A percentile compares a stretch with the other conserved stretches of the same genome.
phyloP scores from a whole-genome alignment of 2,797 vertebrate species.

The Margarornis squamiger region DNA sequence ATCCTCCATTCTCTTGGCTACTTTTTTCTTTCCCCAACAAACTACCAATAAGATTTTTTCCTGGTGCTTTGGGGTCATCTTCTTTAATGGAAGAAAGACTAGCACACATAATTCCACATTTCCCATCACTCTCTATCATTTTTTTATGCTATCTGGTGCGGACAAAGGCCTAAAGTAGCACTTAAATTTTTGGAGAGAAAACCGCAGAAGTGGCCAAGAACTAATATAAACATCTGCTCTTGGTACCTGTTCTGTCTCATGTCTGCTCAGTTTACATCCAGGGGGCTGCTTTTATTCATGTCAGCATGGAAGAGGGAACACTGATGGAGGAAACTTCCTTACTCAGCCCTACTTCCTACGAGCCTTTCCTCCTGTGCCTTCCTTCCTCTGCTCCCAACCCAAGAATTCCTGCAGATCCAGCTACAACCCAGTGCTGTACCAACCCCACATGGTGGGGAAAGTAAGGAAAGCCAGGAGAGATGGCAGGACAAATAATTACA shows the following conservation, averaged over 20 bases:
- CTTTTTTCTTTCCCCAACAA: background rate
- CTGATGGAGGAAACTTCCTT: background rate
- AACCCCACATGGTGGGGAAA: background rate
- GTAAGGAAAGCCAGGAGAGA: background rate
- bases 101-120: background rate
- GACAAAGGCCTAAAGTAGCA: constrained; percentile 27
- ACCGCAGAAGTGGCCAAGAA: constrained; percentile 34
- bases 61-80: background rate
- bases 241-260: constrained; percentile 50
- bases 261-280: constrained; percentile 33
- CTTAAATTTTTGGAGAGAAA: constrained; percentile 50
- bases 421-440: background rate
- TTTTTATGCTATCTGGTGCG: background rate
- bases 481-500: background rate
- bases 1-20: background rate
- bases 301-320: background rate
- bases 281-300: constrained; percentile 45
- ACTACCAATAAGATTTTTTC: background rate
- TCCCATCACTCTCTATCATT: background rate
- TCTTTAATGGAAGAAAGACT: background rate
- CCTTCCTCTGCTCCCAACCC: background rate
- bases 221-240: constrained; percentile 64
- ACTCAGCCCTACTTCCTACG: background rate
- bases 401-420: background rate
- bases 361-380: background rate